Conservation (phyloP, 2,888 invertebrate species). For the Megastigmus dorsalis region DNA sequence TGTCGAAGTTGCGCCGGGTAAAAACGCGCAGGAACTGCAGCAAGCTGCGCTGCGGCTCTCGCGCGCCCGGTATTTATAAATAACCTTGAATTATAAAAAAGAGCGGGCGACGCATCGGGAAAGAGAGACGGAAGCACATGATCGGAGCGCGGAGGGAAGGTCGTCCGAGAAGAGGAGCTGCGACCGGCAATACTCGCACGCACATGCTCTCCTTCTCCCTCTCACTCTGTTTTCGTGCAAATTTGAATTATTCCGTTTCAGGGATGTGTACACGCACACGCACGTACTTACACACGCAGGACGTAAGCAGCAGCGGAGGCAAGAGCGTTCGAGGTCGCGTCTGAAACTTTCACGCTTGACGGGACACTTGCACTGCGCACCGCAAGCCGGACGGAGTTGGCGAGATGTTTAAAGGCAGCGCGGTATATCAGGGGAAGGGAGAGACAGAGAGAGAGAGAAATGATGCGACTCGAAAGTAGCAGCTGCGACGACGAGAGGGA, state of each 20-base stretch:
- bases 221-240: slow-evolving; percentile 28
- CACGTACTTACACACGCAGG: too few species aligned
- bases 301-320: too few species aligned
- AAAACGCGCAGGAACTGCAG: too few species aligned
- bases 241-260: slow-evolving; percentile 48
- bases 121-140: background rate
- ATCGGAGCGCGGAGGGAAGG: background rate
- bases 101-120: background rate
- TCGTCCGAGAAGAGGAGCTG: too few species aligned
- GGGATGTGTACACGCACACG: slow-evolving; percentile 3
- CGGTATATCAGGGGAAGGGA: background rate
- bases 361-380: background rate
- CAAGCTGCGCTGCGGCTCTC: too few species aligned
- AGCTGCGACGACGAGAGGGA: slow-evolving; percentile 1
- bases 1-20: too few species aligned
- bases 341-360: slow-evolving; percentile 37
- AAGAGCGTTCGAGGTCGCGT: slow-evolving; percentile 35
- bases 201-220: too few species aligned
- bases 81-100: slow-evolving; percentile 16
- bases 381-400: background rate
- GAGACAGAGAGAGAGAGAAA: slow-evolving; percentile 13
- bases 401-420: too few species aligned
- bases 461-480: background rate
- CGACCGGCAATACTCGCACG: too few species aligned
- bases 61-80: background rate